Evolutionary conservation across 2,888 invertebrate species (phyloP), one percentile per base, ranked within the genome.

Genomic region (Lampropteryx suffumata): DNA sequence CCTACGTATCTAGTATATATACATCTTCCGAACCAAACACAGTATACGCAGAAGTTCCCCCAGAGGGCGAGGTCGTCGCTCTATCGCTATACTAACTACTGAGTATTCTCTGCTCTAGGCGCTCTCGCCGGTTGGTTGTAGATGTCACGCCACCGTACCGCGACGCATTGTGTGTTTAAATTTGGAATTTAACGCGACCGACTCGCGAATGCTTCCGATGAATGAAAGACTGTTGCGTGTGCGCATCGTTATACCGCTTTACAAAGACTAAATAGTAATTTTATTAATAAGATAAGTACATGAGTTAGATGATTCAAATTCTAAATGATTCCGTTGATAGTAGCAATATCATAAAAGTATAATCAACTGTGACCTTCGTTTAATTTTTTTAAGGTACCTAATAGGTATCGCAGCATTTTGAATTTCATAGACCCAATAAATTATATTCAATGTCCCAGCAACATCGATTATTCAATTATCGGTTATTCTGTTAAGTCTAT

Each of bases 71-170:
- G 85, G 85, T 86, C 86, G 81, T 71, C 81, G 83, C 65, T 73
- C 85, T 48, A 41, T 40, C 28, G 46, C 24, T 4, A 0, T 45
- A 48, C 35, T n/a, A 40, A 32, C 46, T 51, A 8, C 21, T 1
- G 2, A 5, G 11, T 36, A 36, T 24, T 30, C 53, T 36, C 8
- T 30, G 33, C 10, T 24, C 10, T n/a, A 54, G 69, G 57, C 59
- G 61, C 52, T 41, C 52, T 37, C 70, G 67, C 71, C 68, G 76
- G 78, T 85, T 86, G 86, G 84, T 65, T 64, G 65, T 26, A 53
- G 54, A 59, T 69, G 75, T 88, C 88, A 87, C 87, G 87, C 88
- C 88, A 87, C 81, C 65, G 64, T 67, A 62, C 60, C 61, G 35
- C 67, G 59, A 34, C 42, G 67, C 73, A 72, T 72, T 67, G 71